These are phyloP conservation scores for Scaptodrosophila lebanonensis DNA, from an alignment of 1,140 invertebrate species.

Conservation along the genomic window DNA sequence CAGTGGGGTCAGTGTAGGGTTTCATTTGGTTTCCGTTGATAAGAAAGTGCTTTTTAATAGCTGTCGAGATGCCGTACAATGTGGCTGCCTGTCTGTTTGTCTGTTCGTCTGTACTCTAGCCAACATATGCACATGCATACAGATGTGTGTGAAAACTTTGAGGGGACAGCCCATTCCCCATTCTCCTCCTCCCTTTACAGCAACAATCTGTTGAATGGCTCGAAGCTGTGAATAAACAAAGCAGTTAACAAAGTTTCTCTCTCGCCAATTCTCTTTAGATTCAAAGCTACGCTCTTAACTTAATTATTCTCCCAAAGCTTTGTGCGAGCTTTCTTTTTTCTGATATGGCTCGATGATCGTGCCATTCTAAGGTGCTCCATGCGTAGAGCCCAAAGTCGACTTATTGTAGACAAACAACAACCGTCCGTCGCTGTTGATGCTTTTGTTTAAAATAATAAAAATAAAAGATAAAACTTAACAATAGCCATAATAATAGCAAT, in stretches of 20 bases:
- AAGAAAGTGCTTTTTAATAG: constrained; percentile 68
- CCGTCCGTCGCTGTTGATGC: constrained; percentile 46
- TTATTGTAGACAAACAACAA: no score
- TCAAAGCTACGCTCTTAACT: constrained; percentile 29
- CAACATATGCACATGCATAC: no score
- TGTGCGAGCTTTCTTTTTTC: not conserved
- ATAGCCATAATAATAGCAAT: constrained; percentile 18
- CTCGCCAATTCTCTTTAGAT: no score
- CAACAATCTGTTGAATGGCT: no score
- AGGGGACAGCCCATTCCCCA: no score
- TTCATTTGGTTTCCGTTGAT: constrained; percentile 53
- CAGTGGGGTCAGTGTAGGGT: constrained; percentile 28
- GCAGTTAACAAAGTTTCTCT: constrained; percentile 9
- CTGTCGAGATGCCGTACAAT: constrained; percentile 39
- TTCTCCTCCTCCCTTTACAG: no score
- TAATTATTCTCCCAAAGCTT: constrained; percentile 33
- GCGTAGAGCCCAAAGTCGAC: constrained; percentile 46
- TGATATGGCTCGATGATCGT: constrained; percentile 10
- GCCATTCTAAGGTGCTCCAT: constrained; percentile 48
- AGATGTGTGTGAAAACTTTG: no score
- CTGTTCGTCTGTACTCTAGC: not conserved
- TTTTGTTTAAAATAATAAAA: constrained; percentile 61
- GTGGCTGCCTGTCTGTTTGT: not conserved
- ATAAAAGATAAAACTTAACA: constrained; percentile 33
- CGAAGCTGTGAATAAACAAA: not conserved